phyloP scores from a whole-genome alignment of 2,797 vertebrate genomes.

The Gouania willdenowi region DNA sequence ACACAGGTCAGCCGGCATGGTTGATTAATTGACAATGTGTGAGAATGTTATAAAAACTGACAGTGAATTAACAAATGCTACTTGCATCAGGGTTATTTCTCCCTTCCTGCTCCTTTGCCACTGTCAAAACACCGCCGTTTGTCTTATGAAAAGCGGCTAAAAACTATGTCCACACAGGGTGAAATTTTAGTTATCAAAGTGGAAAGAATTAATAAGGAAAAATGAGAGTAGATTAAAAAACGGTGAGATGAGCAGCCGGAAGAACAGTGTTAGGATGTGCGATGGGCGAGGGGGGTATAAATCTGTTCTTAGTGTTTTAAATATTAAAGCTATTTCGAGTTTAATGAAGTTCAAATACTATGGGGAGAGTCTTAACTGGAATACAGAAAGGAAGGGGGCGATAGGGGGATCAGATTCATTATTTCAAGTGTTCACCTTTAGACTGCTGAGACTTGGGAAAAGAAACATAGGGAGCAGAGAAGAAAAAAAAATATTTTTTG shows the following conservation, averaged over 20 bases:
- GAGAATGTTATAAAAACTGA: no score
- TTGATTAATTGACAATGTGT: no score
- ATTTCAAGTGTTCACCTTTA: constrained; percentile 80
- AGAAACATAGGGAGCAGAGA: constrained; percentile 23
- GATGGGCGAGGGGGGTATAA: constrained; percentile 66
- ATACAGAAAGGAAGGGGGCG: constrained; percentile 74
- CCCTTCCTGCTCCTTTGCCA: no score
- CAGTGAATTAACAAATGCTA: no score
- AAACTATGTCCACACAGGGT: constrained; percentile 67
- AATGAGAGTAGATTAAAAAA: constrained; percentile 77
- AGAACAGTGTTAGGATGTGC: constrained; percentile 51
- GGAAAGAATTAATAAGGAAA: constrained; percentile 76
- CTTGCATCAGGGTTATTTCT: no score
- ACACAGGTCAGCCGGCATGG: no score
- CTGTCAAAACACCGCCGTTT: no score
- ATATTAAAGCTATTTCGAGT: constrained; percentile 84
- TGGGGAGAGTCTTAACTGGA: constrained; percentile 77
- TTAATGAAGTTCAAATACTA: constrained; percentile 85
- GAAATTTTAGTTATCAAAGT: constrained; percentile 76
- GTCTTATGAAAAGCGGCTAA: constrained; percentile 59
- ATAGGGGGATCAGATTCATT: constrained; percentile 78
- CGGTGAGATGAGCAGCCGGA: constrained; percentile 42
- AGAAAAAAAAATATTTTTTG: constrained; percentile 36
- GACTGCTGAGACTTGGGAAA: constrained; percentile 70
- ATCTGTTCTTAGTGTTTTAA: constrained; percentile 80